Evolutionary conservation across 2,113 vertebrate genomes (phyloP), one percentile per base, ranked within the genome.

Genomic region (Myrmophylax atrothorax): DNA sequence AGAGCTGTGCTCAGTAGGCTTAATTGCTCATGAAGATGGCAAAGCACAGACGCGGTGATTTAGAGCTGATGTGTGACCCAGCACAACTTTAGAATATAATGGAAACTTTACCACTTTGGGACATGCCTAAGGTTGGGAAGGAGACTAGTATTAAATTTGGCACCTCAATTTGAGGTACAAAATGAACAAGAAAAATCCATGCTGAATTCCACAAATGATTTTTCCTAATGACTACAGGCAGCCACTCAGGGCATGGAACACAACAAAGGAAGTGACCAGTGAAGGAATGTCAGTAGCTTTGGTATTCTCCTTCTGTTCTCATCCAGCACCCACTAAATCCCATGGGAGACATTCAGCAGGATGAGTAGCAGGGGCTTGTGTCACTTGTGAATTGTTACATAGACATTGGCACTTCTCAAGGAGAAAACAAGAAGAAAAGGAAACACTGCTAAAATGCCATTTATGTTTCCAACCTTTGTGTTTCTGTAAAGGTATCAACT

Each of bases 401-500:
- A 20, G 81, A 37, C 69, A 55, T 0, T 94, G 93, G 50, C 70
- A 29, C 52, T 80, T 82, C 53, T 66, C 53, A 25, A n/a, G 37
- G 28, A 68, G 50, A 22, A 29, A 44, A 74, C 28, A 63, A 46
- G 49, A 64, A 44, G 28, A 67, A n/a, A 42, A 40, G 67, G 60
- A 79, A 53, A 31, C 25, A 8, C 10, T 56, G 47, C 82, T 73
- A 40, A 94, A 97, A 89, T 93, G 74, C 50, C 56, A 66, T 87
- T 42, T 68, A 29, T 82, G 31, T 95, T 96, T 94, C 85, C 67
- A 83, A 38, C 55, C 59, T 96, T 93, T 76, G 35, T 88, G 33
- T 93, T 97, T 96, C 75, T 50, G 12, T 86, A 94, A 95, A 94
- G 53, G 63, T 95, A 79, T 93, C 87, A 80, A 38, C 67, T 91